These are phyloP conservation scores for Otus scops DNA, from an alignment of 2,797 vertebrate species.

Conservation along the genomic window DNA sequence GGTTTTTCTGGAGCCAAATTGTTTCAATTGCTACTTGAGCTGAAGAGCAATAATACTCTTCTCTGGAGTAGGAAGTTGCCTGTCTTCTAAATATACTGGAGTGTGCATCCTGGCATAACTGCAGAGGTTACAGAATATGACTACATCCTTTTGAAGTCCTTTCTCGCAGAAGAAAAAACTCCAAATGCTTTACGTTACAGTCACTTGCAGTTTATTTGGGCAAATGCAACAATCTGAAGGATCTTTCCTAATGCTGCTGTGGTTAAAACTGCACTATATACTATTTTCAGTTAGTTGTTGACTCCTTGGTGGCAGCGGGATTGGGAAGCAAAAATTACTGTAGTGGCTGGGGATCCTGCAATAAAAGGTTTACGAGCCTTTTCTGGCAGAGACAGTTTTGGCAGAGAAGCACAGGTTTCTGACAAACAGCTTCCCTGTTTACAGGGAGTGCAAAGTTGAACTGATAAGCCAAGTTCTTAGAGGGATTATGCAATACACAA, in stretches of 20 bases:
- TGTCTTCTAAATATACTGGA: neutral
- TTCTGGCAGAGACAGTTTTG: constrained; percentile 18
- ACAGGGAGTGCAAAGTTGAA: constrained; percentile 57
- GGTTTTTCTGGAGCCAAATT: neutral
- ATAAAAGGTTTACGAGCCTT: constrained; percentile 34
- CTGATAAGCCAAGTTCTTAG: constrained; percentile 56
- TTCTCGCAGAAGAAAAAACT: neutral
- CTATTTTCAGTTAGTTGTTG: neutral
- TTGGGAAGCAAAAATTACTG: neutral
- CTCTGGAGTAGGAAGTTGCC: neutral
- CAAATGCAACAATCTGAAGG: neutral
- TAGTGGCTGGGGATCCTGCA: neutral
- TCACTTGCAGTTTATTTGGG: neutral
- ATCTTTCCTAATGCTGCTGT: neutral
- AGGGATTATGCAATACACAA: constrained; percentile 13
- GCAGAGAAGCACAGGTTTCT: constrained; percentile 17
- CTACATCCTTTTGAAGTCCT: neutral
- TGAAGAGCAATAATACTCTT: constrained; percentile 3
- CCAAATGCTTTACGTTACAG: neutral
- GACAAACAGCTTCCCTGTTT: constrained; percentile 59
- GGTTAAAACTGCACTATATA: neutral
- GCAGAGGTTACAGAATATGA: neutral
- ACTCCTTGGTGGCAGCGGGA: neutral
- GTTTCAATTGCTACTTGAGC: constrained; percentile 29
- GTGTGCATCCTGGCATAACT: neutral